Evolutionary conservation across 2,113 vertebrate species (phyloP).

Genomic region (Eublepharis macularius): DNA sequence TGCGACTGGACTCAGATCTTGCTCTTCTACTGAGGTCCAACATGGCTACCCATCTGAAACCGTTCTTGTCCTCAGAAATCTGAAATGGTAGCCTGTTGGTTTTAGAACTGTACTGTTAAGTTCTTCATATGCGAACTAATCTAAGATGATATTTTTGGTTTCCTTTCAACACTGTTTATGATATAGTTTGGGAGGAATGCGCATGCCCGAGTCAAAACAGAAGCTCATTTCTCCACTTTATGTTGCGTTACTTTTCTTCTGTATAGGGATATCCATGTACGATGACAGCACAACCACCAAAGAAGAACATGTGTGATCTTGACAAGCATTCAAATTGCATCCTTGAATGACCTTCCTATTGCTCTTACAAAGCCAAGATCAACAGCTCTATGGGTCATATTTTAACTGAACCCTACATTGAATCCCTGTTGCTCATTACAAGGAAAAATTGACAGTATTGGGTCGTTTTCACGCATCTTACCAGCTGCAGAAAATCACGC

Average conservation of each 20-base stretch:
- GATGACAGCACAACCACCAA: not conserved
- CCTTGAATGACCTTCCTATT: not conserved
- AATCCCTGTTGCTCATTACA: conserved; percentile 9
- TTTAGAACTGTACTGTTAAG: not conserved
- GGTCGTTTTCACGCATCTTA: no score
- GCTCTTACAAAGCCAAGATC: not conserved
- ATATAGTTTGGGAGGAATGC: not conserved
- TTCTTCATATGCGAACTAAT: not conserved
- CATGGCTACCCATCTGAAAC: no score
- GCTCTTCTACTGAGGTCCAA: no score
- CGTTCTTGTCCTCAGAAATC: no score
- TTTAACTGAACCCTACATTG: conserved; percentile 35
- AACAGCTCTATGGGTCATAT: not conserved
- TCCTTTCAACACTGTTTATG: not conserved
- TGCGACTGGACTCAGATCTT: no score
- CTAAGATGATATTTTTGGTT: not conserved
- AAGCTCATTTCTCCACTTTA: not conserved
- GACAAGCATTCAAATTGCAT: not conserved
- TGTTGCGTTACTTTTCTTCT: not conserved
- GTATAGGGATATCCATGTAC: not conserved
- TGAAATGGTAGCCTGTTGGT: not conserved
- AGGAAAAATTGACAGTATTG: not conserved
- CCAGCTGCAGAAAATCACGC: no score
- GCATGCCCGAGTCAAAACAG: not conserved
- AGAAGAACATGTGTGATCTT: conserved; percentile 10